A percentile compares a stretch with the other conserved stretches of the same genome.
Evolutionary conservation across 2,888 invertebrate genomes (phyloP).

Genomic region (Acleris literana): DNA sequence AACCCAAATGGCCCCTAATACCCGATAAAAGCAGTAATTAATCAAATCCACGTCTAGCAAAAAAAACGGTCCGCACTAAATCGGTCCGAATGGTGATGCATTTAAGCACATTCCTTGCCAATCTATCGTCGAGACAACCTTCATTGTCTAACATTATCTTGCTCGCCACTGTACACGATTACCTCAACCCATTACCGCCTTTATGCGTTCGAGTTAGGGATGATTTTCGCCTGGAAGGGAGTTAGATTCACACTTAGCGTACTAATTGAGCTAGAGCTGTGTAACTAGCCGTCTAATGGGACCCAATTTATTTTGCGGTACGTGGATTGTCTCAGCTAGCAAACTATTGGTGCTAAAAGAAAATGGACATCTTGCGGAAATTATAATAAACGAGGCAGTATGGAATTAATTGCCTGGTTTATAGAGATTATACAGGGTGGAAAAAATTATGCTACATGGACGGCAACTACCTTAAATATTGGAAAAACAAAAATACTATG

Average conservation of each 20-base stretch:
- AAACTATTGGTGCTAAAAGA: conserved; percentile 8
- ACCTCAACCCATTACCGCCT: background rate
- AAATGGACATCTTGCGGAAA: conserved; percentile 11
- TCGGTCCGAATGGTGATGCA: conserved; percentile 11
- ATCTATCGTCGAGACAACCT: conserved; percentile 32
- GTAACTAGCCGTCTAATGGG: conserved; percentile 32
- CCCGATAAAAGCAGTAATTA: background rate
- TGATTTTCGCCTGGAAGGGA: background rate
- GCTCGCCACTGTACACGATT: conserved; percentile 2
- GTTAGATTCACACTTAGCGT: conserved; percentile 25
- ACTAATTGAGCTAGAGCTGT: conserved; percentile 28
- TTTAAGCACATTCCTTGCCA: conserved; percentile 18
- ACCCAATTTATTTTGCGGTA: conserved; percentile 28
- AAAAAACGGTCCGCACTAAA: background rate
- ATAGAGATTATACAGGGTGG: too few species aligned
- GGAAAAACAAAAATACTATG: too few species aligned
- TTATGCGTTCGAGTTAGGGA: background rate
- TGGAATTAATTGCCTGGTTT: background rate
- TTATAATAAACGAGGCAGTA: background rate
- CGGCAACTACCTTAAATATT: too few species aligned
- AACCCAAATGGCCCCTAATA: background rate
- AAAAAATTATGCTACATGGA: too few species aligned
- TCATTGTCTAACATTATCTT: conserved; percentile 33
- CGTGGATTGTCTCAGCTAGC: conserved; percentile 27
- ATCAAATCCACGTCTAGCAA: conserved; percentile 3